Conservation (phyloP, 2,797 vertebrate genomes). For the Helarctos malayanus region DNA sequence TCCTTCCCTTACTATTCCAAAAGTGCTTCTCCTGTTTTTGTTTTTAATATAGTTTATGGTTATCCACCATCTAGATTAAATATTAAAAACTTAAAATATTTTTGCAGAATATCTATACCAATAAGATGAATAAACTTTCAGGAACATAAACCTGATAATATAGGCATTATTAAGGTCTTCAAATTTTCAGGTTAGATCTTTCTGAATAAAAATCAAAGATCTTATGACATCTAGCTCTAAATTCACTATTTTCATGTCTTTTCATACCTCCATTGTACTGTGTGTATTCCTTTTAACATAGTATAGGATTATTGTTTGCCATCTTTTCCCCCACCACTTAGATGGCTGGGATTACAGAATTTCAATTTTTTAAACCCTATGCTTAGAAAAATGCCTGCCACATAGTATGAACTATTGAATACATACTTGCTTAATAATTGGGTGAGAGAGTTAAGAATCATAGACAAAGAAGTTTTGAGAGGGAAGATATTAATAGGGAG, state of each 20-base stretch:
- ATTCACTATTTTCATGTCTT: neutral
- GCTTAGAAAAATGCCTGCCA: neutral
- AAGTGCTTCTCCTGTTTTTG: neutral
- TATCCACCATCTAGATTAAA: neutral
- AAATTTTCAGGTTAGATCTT: neutral
- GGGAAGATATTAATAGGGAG: neutral
- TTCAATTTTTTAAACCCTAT: slow-evolving; percentile 12
- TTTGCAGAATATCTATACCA: neutral
- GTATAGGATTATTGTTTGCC: neutral
- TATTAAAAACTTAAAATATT: slow-evolving; percentile 37
- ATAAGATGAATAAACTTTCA: slow-evolving; percentile 5
- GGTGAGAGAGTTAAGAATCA: neutral
- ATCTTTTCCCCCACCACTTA: neutral
- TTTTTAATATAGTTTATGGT: neutral
- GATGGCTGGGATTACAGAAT: neutral
- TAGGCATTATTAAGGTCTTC: neutral
- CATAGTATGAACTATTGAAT: neutral
- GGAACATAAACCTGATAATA: neutral
- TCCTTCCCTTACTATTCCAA: neutral
- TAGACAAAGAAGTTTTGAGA: neutral
- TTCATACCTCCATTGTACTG: neutral
- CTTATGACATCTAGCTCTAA: neutral
- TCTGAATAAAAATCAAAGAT: slow-evolving; percentile 43
- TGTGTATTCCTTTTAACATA: neutral
- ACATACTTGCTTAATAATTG: neutral